Percentiles rank a stretch among this genome's conserved stretches.
Evolutionary conservation across 2,797 vertebrate species (phyloP).

Genomic region (Oceanodroma leucorhoa): DNA sequence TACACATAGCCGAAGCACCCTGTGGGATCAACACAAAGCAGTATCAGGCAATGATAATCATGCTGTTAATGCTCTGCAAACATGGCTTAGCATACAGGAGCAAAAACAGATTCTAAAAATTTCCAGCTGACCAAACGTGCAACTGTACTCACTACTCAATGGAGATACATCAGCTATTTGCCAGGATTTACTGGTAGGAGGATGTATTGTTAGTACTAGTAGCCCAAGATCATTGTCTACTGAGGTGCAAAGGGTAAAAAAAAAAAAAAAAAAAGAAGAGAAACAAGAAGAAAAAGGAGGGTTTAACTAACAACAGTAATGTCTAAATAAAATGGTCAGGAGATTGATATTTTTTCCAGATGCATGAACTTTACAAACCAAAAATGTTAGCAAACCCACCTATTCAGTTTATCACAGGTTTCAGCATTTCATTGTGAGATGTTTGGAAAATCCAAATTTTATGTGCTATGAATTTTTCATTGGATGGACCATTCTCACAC

Average conservation of each 20-base stretch:
- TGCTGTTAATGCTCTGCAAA: background rate
- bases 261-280: background rate
- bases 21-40: background rate
- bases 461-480: background rate
- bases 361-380: background rate
- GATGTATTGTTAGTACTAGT: background rate
- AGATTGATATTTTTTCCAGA: background rate
- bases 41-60: background rate
- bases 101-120: background rate
- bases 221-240: background rate
- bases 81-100: rapidly evolving
- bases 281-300: background rate
- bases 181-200: background rate
- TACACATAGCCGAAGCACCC: background rate
- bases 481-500: background rate
- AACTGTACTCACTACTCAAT: background rate
- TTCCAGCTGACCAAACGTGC: background rate
- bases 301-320: background rate
- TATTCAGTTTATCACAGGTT: background rate
- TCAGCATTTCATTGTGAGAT: background rate
- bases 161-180: background rate
- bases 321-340: background rate
- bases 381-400: background rate
- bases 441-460: background rate
- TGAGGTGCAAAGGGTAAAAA: background rate